Conservation (phyloP, 2,113 vertebrate species). For the Apus apus region DNA sequence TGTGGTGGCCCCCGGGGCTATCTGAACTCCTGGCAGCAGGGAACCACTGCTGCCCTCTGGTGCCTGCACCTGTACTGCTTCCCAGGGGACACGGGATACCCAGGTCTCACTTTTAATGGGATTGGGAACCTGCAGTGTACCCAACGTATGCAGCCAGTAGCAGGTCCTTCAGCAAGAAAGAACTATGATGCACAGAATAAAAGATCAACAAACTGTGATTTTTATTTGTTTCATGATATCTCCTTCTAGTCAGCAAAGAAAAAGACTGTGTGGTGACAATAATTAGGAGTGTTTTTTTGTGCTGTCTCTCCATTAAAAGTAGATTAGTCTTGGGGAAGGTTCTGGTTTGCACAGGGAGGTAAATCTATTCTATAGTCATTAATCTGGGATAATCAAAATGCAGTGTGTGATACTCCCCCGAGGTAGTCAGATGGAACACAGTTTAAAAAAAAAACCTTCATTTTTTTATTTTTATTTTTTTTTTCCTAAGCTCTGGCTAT, state of each 20-base stretch:
- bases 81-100: accelerated
- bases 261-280: background rate
- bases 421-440: background rate
- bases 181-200: background rate
- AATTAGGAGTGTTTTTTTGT: background rate
- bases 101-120: background rate
- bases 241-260: background rate
- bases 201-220: background rate
- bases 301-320: background rate
- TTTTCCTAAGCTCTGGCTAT: background rate
- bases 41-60: background rate
- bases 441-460: background rate
- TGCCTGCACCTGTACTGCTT: background rate
- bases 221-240: background rate
- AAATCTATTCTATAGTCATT: background rate
- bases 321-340: background rate
- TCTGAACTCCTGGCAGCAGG: background rate
- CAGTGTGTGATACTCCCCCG: background rate
- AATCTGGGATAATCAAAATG: background rate
- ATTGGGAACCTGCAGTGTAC: background rate
- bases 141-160: accelerated
- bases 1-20: background rate
- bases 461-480: no score
- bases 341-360: background rate
- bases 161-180: background rate